Base-by-base conservation (phyloP, 2,888 invertebrate species). In the Zaprionus obscuricornis region DNA sequence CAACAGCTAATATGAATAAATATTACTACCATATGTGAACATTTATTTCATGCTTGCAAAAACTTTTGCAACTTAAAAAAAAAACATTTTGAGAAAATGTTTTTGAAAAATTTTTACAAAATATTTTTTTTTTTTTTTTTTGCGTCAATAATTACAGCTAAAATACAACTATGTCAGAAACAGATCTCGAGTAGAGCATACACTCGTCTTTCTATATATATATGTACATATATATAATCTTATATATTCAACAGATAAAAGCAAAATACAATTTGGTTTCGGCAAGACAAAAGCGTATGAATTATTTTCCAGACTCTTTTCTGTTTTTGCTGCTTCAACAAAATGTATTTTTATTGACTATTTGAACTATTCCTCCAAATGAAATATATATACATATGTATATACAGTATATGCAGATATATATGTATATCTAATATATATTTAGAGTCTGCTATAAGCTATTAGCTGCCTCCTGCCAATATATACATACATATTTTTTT, bases 261-360 rank as follows among this genome's bases (percentile, higher is more conserved):
- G 31, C n/a, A 43, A 54, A 56, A 34, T 22, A 39, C n/a, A 36
- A 42, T 55, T 36, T 50, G n/a, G n/a, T n/a, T 50, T 52, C 46
- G 50, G 43, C 59, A 47, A 77, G 69, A 77, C 74, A 56, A 59
- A 67, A 46, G 40, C 42, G 36, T 55, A 56, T 60, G 51, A 68
- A 64, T 56, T 66, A 37, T 60, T 51, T 69, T 71, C 50, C 65
- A 73, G 78, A 79, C 85, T 77, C 74, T 74, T 78, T 54, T 62
- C 81, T 81, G 64, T 70, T 74, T 74, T n/a, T n/a, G n/a, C n/a
- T n/a, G n/a, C n/a, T n/a, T 73, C 33, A 29, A 55, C 56, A 71
- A 84, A 66, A 82, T 85, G 74, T 78, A 78, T 66, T 77, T 60
- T 77, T 81, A 81, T 77, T 71, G 82, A 76, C 70, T 76, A 67